These are phyloP conservation scores for Melanaphis sacchari DNA, from an alignment of 1,140 invertebrate species.

Conservation along the genomic window DNA sequence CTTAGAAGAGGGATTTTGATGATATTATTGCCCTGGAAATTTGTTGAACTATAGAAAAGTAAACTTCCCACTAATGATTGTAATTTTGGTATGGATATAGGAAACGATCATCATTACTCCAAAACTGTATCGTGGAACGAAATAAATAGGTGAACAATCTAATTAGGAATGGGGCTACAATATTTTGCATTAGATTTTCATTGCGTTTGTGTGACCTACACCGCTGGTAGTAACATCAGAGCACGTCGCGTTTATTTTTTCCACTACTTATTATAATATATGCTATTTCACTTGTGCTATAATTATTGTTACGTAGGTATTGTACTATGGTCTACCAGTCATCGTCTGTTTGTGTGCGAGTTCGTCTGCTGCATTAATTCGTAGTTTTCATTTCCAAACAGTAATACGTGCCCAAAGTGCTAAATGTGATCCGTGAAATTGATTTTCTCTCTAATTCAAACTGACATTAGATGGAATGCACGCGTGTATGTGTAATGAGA, in stretches of 20 bases:
- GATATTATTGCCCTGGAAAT: constrained; percentile 14
- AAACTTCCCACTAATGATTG: not conserved
- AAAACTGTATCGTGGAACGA: constrained; percentile 35
- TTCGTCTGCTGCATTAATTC: constrained; percentile 35
- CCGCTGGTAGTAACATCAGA: not conserved
- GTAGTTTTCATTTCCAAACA: constrained; percentile 22
- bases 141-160: not conserved
- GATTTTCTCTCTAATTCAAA: constrained; percentile 31
- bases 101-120: constrained; percentile 15
- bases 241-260: not conserved
- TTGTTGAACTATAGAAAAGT: not conserved
- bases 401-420: constrained; percentile 16
- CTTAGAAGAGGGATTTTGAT: not conserved
- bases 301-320: not conserved
- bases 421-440: constrained; percentile 22
- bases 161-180: not conserved
- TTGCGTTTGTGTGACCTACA: constrained; percentile 21
- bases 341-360: not conserved
- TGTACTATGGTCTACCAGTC: not conserved
- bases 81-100: not conserved
- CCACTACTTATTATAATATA: not conserved
- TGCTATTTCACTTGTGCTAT: not conserved
- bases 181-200: constrained; percentile 23
- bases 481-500: not conserved
- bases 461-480: not conserved